These are phyloP conservation scores for Chromis chromis DNA, from an alignment of 2,797 vertebrate genomes.

Conservation along the genomic window DNA sequence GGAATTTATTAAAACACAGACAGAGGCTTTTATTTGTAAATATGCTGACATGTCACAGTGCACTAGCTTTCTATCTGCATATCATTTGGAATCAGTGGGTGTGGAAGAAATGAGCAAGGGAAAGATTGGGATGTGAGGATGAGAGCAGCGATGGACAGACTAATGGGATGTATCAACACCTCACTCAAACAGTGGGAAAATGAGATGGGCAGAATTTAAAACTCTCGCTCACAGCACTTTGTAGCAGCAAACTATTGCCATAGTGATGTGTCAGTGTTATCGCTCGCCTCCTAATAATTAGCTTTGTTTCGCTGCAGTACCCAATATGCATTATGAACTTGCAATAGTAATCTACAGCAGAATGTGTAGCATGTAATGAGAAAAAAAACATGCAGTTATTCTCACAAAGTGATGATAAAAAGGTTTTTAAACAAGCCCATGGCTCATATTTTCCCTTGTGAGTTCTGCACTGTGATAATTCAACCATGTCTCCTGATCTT, in stretches of 20 bases:
- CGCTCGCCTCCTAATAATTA: constrained; percentile 71
- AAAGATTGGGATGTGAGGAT: constrained; percentile 1
- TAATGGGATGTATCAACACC: constrained; percentile 74
- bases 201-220: constrained; percentile 55
- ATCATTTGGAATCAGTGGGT: constrained; percentile 46
- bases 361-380: constrained; percentile 59
- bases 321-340: constrained; percentile 55
- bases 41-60: constrained; percentile 72
- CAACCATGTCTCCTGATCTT: constrained; percentile 42
- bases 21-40: constrained; percentile 52
- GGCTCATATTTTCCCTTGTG: constrained; percentile 13
- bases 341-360: constrained; percentile 58
- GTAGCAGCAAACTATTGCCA: constrained; percentile 43
- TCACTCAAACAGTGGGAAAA: constrained; percentile 57
- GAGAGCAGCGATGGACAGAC: constrained; percentile 45
- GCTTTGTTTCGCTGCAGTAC: constrained; percentile 65
- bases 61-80: constrained; percentile 62
- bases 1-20: constrained; percentile 44
- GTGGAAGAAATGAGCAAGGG: constrained; percentile 3
- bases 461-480: constrained; percentile 38
- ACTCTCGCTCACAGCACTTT: constrained; percentile 59
- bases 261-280: constrained; percentile 76
- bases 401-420: constrained; percentile 28
- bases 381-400: constrained; percentile 49
- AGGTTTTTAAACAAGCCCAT: constrained; percentile 34